phyloP scores from a whole-genome alignment of 2,113 vertebrate genomes.

The Saguinus midas region DNA sequence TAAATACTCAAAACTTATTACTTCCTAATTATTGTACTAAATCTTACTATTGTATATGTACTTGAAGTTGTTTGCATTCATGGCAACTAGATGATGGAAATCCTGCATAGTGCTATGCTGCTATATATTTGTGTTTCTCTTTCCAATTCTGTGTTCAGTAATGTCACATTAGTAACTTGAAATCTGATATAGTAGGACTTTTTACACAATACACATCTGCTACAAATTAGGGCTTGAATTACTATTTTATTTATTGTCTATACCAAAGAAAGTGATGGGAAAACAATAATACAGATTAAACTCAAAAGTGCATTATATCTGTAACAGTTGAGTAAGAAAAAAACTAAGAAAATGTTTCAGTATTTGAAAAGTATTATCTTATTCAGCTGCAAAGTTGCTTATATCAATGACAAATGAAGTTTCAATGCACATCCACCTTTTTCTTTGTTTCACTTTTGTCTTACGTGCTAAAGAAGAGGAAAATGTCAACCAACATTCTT shows the following conservation, averaged over 20 bases:
- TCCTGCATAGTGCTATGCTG: background rate
- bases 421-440: background rate
- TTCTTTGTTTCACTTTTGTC: background rate
- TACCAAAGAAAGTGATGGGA: background rate
- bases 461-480: background rate
- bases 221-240: background rate
- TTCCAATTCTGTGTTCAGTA: background rate
- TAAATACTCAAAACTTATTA: background rate
- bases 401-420: background rate
- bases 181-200: background rate
- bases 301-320: background rate
- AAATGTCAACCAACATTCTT: background rate
- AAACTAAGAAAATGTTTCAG: background rate
- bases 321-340: background rate
- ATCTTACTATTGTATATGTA: background rate
- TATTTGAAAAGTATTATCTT: background rate
- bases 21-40: background rate
- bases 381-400: background rate
- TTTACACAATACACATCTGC: background rate
- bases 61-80: background rate
- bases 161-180: background rate
- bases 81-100: background rate
- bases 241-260: background rate
- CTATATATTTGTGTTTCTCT: background rate
- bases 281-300: background rate